Evolutionary conservation across 2,888 invertebrate genomes (phyloP).

Genomic region (Rhaphigaster nebulosa): DNA sequence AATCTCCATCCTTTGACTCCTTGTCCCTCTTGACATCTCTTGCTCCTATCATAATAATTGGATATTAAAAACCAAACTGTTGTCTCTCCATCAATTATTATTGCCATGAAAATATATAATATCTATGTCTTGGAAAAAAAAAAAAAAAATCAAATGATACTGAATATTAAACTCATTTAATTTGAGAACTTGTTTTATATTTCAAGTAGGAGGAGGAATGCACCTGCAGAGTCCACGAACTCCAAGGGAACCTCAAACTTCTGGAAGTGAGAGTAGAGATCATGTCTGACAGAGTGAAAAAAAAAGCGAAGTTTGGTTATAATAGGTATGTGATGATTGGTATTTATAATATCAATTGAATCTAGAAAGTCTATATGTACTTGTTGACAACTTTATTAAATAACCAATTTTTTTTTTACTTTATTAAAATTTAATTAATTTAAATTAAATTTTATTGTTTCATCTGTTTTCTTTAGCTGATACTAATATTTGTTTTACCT

Average conservation of each 20-base stretch:
- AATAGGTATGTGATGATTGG: not conserved
- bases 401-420: not conserved
- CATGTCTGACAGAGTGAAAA: conserved; percentile 59
- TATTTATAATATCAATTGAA: not conserved
- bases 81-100: no score
- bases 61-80: no score
- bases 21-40: no score
- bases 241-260: conserved; percentile 60
- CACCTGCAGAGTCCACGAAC: conserved; percentile 62
- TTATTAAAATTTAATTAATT: not conserved
- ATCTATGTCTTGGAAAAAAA: not conserved
- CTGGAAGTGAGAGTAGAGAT: conserved; percentile 51
- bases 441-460: not conserved
- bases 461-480: not conserved
- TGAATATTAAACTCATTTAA: not conserved
- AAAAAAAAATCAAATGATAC: not conserved
- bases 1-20: no score
- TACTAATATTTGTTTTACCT: no score
- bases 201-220: conserved; percentile 58
- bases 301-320: conserved; percentile 58
- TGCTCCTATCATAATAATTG: no score
- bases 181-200: not conserved
- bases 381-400: not conserved
- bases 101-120: no score
- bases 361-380: not conserved